A percentile compares a stretch with the other conserved stretches of the same genome.
These are phyloP conservation scores for Trissolcus basalis DNA, from an alignment of 1,140 invertebrate species.

Conservation along the genomic window DNA sequence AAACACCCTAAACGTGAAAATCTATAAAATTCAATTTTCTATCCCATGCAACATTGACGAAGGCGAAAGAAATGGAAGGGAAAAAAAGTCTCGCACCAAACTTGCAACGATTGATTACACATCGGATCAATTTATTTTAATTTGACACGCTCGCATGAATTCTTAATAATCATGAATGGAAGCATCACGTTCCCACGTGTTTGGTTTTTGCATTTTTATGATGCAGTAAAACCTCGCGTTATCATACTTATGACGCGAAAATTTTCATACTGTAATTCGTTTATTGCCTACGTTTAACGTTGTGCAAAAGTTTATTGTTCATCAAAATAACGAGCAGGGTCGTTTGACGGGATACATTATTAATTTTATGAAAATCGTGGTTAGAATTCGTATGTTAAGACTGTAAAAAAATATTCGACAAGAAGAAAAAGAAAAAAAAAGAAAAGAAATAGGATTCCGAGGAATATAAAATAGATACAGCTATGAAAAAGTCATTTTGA, in stretches of 20 bases:
- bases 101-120: conserved; percentile 32
- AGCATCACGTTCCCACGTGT: conserved; percentile 19
- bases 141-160: conserved; percentile 28
- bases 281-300: conserved; percentile 19
- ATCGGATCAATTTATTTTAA: conserved; percentile 37
- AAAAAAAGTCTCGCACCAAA: conserved; percentile 3
- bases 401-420: too few relatives aligned
- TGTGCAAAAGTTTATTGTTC: conserved; percentile 38
- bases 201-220: conserved; percentile 41
- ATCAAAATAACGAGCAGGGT: conserved; percentile 8
- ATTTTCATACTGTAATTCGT: conserved; percentile 30
- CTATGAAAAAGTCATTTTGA: too few relatives aligned
- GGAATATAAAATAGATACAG: too few relatives aligned
- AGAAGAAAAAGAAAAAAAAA: too few relatives aligned
- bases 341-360: conserved; percentile 11
- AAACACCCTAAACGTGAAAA: too few relatives aligned
- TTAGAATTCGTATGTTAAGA: too few relatives aligned
- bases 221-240: conserved; percentile 18
- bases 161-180: conserved; percentile 37
- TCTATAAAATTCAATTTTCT: too few relatives aligned
- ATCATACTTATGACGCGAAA: conserved; percentile 7
- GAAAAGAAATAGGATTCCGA: too few relatives aligned
- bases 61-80: conserved; percentile 7
- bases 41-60: background rate
- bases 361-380: conserved; percentile 23